These are phyloP conservation scores for Heteromormyrus szaboi DNA, from an alignment of 2,797 vertebrate species.

Conservation along the genomic window DNA sequence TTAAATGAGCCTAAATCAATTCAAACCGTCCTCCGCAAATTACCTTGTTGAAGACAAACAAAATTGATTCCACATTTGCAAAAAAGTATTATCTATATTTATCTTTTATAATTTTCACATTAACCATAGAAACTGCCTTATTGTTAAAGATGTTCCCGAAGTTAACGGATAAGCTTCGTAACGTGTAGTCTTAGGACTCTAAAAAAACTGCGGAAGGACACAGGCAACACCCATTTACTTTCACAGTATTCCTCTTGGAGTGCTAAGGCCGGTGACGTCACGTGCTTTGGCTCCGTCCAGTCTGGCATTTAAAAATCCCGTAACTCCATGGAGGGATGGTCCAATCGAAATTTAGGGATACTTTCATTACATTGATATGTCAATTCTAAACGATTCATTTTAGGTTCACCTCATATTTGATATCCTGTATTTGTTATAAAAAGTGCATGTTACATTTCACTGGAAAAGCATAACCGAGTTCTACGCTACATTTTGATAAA, in stretches of 20 bases:
- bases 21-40: neutral
- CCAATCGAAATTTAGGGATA: neutral
- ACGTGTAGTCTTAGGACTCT: neutral
- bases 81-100: neutral
- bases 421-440: neutral
- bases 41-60: neutral
- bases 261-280: conserved; percentile 63
- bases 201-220: conserved; percentile 24
- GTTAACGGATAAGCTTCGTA: neutral
- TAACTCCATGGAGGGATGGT: conserved; percentile 7
- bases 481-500: neutral
- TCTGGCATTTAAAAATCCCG: conserved; percentile 56
- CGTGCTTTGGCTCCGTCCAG: conserved; percentile 65
- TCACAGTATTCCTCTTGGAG: conserved; percentile 36
- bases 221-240: conserved; percentile 13
- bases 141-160: neutral
- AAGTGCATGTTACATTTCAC: neutral
- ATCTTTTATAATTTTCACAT: neutral
- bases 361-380: neutral
- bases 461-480: neutral
- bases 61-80: neutral
- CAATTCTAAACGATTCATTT: neutral
- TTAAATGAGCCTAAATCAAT: neutral
- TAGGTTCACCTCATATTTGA: neutral
- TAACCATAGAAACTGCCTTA: neutral